Evolutionary conservation across 1,140 invertebrate genomes (phyloP).

Genomic region (Bombus pascuorum): DNA sequence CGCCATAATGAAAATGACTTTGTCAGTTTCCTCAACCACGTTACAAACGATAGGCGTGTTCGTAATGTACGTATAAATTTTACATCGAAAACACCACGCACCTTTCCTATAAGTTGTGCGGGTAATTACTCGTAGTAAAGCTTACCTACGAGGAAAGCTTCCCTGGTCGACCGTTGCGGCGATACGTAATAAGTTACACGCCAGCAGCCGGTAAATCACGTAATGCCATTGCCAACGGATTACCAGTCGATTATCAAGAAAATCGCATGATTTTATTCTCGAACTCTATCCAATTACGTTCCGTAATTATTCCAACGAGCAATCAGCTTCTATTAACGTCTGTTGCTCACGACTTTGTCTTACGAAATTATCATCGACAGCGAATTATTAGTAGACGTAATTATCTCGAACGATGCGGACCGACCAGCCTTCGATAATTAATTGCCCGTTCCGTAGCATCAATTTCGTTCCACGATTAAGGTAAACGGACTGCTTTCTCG

Average conservation of each 20-base stretch:
- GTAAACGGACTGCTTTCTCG: background rate
- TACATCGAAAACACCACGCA: background rate
- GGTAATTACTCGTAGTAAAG: background rate
- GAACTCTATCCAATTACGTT: background rate
- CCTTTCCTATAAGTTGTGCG: background rate
- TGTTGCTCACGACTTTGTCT: background rate
- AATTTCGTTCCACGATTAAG: background rate
- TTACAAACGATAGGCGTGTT: background rate
- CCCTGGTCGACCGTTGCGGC: background rate
- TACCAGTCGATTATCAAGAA: background rate
- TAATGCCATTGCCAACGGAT: background rate
- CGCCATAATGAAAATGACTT: background rate
- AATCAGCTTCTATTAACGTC: background rate
- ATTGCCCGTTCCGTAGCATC: background rate
- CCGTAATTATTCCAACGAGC: background rate
- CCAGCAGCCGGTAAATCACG: background rate
- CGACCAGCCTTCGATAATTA: conserved; percentile 16
- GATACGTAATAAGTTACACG: conserved; percentile 19
- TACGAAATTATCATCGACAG: conserved; percentile 12
- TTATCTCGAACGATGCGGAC: background rate
- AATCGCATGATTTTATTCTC: background rate
- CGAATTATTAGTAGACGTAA: background rate
- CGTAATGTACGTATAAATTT: background rate
- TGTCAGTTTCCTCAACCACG: background rate
- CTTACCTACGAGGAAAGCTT: background rate